Conservation (phyloP, 2,888 invertebrate genomes). For the Protophormia terraenovae region DNA sequence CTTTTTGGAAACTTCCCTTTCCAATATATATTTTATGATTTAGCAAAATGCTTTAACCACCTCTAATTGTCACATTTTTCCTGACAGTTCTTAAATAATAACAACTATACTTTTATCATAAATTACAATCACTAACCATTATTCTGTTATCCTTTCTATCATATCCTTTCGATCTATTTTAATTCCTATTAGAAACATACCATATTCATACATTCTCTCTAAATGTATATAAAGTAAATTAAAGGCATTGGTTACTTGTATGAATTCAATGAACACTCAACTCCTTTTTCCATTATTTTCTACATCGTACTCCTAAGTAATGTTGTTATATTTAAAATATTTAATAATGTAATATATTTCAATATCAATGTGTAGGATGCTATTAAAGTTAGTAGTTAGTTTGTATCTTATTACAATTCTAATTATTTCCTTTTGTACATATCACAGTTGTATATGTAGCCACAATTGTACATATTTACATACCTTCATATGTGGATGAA, state of each 20-base stretch:
- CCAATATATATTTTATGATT: no score
- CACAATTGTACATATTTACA: neutral
- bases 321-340: neutral
- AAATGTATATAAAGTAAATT: neutral
- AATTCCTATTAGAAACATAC: neutral
- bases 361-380: neutral
- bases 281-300: no score
- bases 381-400: neutral
- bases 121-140: neutral
- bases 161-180: neutral
- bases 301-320: no score
- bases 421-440: constrained; percentile 21
- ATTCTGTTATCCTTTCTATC: neutral
- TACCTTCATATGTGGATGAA: no score
- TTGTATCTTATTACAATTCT: constrained; percentile 7
- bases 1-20: no score
- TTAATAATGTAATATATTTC: constrained; percentile 19
- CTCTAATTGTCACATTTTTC: neutral
- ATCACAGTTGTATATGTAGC: neutral
- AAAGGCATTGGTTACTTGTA: neutral
- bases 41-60: neutral
- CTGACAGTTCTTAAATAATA: neutral
- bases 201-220: neutral
- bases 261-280: neutral
- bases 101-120: neutral